Percentiles rank a stretch among this genome's conserved stretches.
Conservation (phyloP, 2,888 invertebrate species). For the Nesidiocoris tenuis region DNA sequence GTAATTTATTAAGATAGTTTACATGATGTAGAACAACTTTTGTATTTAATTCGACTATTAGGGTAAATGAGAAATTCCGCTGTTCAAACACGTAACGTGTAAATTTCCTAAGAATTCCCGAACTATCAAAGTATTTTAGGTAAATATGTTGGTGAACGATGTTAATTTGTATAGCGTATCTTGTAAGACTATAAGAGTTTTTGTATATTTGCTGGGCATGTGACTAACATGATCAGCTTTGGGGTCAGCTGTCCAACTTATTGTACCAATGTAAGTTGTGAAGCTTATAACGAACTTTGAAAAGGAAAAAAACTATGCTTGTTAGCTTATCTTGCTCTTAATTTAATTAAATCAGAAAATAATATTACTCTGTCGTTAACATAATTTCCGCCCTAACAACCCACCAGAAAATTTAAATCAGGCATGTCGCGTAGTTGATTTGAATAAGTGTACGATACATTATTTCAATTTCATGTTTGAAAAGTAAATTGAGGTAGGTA, state of each 20-base stretch:
- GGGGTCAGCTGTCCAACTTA: conserved; percentile 37
- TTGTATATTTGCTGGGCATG: conserved; percentile 27
- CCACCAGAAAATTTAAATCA: too few species aligned
- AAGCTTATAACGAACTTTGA: too few species aligned
- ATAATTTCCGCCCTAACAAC: too few species aligned
- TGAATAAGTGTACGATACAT: too few species aligned
- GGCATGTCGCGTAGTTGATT: too few species aligned
- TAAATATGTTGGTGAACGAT: conserved; percentile 15
- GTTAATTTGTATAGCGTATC: conserved; percentile 28
- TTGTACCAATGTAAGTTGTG: conserved; percentile 12
- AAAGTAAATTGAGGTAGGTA: too few species aligned
- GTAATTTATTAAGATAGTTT: conserved; percentile 37
- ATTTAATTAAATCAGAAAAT: neutral
- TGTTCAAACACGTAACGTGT: conserved; percentile 21
- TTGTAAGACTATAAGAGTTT: conserved; percentile 18
- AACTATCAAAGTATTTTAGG: conserved; percentile 12
- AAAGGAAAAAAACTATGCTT: neutral
- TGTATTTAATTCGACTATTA: conserved; percentile 21
- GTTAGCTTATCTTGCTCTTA: neutral
- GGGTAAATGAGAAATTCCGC: conserved; percentile 25
- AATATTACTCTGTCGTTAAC: too few species aligned
- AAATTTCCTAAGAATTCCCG: conserved; percentile 36
- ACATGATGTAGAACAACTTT: conserved; percentile 16
- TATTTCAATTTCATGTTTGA: too few species aligned
- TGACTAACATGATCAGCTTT: conserved; percentile 28